Base-by-base conservation (phyloP, 35 echinoderm and acorn worm species). In the Apostichopus parvimensis region DNA sequence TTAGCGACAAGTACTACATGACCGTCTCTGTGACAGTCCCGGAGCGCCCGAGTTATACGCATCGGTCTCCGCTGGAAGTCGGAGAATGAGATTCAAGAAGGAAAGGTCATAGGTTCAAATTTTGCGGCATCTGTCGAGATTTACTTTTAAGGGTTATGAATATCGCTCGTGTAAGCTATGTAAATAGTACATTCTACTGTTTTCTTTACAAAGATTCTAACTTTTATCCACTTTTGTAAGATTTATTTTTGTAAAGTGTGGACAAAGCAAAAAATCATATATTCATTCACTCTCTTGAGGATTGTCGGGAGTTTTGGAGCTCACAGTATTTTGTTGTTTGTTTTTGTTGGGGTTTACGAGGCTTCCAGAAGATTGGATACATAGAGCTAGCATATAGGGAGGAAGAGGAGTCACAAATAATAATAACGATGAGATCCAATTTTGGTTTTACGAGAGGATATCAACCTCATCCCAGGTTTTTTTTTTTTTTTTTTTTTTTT, bases 191-290 rank as follows among this genome's bases (percentile, higher is more conserved):
- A 75, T 75, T 75, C 71, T 75, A 75, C 71, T 75, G 71, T 84
- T 84, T 45, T 59, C 81, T 84, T 84, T 84, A 84, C 21, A 58
- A 84, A 84, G 53, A 84, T 84, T 84, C 81, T 84, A 84, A 84
- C 81, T 84, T 84, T 84, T 84, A 84, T 58, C 52, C 18, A 84
- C 81, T 84, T 84, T 84, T 84, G 55, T 58, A 84, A 84, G 62
- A 84, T 84, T 84, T 84, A 84, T 84, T 84, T 84, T 84, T 84
- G 81, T 84, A 84, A 84, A 84, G 57, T 75, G 71, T 22, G 15
- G 17, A 75, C 11, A 22, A 75, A 75, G 71, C 58, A 61, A 75
- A 18, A 75, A 68, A 68, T 68, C 64, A 68, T 75, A 14, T 18
- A 75, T 75, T 18, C 17, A 75, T 22, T 75, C 71, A 7, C 7